Conservation (phyloP, 2,888 invertebrate genomes). For the Lypha dubia region DNA sequence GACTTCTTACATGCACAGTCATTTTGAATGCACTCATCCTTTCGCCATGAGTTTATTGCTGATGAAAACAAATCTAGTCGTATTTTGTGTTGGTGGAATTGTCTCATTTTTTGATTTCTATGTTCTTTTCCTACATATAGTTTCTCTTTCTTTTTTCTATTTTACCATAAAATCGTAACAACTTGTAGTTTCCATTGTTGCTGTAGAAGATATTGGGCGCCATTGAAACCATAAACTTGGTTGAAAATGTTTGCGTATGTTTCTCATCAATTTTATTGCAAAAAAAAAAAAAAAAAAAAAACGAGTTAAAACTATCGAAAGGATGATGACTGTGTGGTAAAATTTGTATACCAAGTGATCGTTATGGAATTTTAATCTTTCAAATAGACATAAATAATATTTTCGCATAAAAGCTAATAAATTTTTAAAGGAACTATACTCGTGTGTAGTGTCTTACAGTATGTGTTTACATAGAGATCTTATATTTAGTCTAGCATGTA, state of each 20-base stretch:
- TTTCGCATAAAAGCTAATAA: constrained; percentile 5
- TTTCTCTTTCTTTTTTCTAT: constrained; percentile 33
- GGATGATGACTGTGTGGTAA: background rate
- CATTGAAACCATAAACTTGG: constrained; percentile 74
- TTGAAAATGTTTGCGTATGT: constrained; percentile 66
- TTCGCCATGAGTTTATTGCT: constrained; percentile 12
- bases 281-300: constrained; percentile 14
- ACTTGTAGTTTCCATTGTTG: constrained; percentile 39
- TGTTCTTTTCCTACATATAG: background rate
- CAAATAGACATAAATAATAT: background rate
- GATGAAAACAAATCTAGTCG: constrained; percentile 55
- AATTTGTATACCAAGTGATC: constrained; percentile 8
- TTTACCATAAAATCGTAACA: constrained; percentile 43
- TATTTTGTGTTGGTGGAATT: constrained; percentile 56
- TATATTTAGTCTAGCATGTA: background rate
- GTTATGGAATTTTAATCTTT: background rate
- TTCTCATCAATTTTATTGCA: constrained; percentile 63
- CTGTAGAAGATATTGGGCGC: constrained; percentile 72
- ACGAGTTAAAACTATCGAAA: constrained; percentile 21
- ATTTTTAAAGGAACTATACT: background rate
- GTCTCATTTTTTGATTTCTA: constrained; percentile 19
- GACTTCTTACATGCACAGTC: background rate
- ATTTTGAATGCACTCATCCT: constrained; percentile 28
- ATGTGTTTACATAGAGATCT: background rate
- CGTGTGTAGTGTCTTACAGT: background rate